Conservation (phyloP, 2,888 invertebrate genomes). For the Smittia aterrima region DNA sequence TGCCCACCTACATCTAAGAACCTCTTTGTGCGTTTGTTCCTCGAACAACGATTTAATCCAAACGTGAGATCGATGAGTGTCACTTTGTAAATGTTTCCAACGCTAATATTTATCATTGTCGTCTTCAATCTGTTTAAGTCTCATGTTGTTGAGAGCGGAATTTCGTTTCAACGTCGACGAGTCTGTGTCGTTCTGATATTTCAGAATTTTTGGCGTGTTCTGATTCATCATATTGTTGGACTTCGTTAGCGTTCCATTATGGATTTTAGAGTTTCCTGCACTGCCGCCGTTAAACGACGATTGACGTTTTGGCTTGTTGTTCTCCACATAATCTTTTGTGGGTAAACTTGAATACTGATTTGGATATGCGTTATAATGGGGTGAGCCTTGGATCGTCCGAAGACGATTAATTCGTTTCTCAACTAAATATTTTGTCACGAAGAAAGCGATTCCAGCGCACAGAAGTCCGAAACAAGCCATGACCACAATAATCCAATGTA, state of each 20-base stretch:
- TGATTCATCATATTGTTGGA: constrained; percentile 63
- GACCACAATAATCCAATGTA: constrained; percentile 20
- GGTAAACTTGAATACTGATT: constrained; percentile 83
- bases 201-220: constrained; percentile 65
- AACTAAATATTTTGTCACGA: constrained; percentile 50
- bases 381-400: constrained; percentile 69
- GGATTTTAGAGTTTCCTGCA: constrained; percentile 50
- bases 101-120: constrained; percentile 50
- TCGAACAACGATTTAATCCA: background rate
- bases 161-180: constrained; percentile 74
- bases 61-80: background rate
- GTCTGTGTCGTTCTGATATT: constrained; percentile 66
- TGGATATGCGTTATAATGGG: constrained; percentile 78
- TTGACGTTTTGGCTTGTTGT: constrained; percentile 61
- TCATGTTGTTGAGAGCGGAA: constrained; percentile 63
- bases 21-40: background rate
- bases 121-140: constrained; percentile 50
- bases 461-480: constrained; percentile 45
- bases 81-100: background rate
- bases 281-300: constrained; percentile 66
- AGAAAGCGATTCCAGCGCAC: constrained; percentile 47
- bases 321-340: constrained; percentile 63
- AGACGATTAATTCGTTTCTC: constrained; percentile 56
- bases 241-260: constrained; percentile 56
- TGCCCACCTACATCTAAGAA: background rate